Evolutionary conservation across 2,797 vertebrate species (phyloP).

Genomic region (Peromyscus melanophrys): DNA sequence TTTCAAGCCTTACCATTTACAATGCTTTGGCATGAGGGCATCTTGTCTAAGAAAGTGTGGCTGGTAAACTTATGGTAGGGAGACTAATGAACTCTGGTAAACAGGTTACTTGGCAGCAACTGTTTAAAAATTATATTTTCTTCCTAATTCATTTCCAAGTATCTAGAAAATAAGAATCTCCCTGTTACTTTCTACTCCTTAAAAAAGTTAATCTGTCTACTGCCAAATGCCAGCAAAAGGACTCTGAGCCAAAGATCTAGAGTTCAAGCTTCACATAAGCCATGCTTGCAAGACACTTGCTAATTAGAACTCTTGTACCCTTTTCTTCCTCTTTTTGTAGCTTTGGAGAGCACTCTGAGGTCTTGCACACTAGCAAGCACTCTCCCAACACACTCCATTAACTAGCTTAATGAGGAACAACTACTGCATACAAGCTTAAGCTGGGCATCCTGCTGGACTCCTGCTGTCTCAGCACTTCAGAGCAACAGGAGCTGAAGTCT

Average conservation of each 20-base stretch:
- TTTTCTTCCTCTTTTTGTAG: neutral
- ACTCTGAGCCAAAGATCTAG: neutral
- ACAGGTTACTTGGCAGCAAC: neutral
- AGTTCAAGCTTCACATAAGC: neutral
- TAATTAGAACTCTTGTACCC: neutral
- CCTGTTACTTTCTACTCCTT: conserved; percentile 15
- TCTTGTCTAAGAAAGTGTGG: neutral
- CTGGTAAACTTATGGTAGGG: neutral
- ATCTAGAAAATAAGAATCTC: conserved; percentile 39
- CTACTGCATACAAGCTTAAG: neutral
- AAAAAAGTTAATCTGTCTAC: conserved; percentile 36
- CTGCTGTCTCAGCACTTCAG: neutral
- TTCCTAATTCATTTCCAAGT: conserved; percentile 61
- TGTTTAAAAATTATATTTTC: conserved; percentile 3
- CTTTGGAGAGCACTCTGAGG: neutral
- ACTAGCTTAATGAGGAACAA: neutral
- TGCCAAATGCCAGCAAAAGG: neutral
- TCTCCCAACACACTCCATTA: neutral
- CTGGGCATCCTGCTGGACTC: neutral
- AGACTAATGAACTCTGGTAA: neutral
- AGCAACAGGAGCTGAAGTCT: neutral
- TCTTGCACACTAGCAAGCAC: neutral
- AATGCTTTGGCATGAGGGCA: neutral
- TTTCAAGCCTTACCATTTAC: neutral
- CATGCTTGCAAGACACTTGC: neutral